phyloP scores from a whole-genome alignment of 2,888 invertebrate genomes.

The Lasiommata megera region DNA sequence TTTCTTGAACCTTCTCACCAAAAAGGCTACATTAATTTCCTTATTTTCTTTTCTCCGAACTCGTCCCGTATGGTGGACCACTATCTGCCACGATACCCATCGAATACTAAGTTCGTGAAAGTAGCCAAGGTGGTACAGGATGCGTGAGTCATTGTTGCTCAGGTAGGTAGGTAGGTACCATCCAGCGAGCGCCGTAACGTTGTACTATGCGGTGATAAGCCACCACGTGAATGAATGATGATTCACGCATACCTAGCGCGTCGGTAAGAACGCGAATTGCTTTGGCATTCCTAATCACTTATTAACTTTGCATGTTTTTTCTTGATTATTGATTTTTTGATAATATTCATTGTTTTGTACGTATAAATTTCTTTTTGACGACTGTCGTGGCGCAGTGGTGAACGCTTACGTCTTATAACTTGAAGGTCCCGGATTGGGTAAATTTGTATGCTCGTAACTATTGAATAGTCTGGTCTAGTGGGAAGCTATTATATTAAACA shows the following conservation, averaged over 20 bases:
- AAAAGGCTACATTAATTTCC: not conserved
- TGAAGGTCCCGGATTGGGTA: too few relatives aligned
- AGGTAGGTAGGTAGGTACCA: too few relatives aligned
- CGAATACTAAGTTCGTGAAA: slow-evolving; percentile 57
- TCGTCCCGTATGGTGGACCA: slow-evolving; percentile 13
- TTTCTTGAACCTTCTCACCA: not conserved
- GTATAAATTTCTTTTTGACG: too few relatives aligned
- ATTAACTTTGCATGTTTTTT: not conserved
- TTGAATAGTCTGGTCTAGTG: too few relatives aligned
- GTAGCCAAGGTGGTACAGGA: slow-evolving; percentile 71
- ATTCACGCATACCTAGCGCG: slow-evolving; percentile 47
- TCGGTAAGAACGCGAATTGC: slow-evolving; percentile 27
- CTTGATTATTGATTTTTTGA: too few relatives aligned
- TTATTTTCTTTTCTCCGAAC: slow-evolving; percentile 8
- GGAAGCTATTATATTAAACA: too few relatives aligned
- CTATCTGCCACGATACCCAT: slow-evolving; percentile 22
- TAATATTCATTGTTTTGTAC: too few relatives aligned
- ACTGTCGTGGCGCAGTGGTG: too few relatives aligned
- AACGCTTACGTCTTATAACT: too few relatives aligned
- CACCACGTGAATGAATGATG: slow-evolving; percentile 68
- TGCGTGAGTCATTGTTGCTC: slow-evolving; percentile 68
- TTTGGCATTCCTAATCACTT: slow-evolving; percentile 19
- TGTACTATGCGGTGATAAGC: slow-evolving; percentile 61
- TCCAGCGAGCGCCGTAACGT: slow-evolving; percentile 56
- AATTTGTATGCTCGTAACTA: too few relatives aligned